Evolutionary conservation across 2,797 vertebrate genomes (phyloP), one percentile per base, ranked within the genome.

Genomic region (Arrhamphus sclerolepis): DNA sequence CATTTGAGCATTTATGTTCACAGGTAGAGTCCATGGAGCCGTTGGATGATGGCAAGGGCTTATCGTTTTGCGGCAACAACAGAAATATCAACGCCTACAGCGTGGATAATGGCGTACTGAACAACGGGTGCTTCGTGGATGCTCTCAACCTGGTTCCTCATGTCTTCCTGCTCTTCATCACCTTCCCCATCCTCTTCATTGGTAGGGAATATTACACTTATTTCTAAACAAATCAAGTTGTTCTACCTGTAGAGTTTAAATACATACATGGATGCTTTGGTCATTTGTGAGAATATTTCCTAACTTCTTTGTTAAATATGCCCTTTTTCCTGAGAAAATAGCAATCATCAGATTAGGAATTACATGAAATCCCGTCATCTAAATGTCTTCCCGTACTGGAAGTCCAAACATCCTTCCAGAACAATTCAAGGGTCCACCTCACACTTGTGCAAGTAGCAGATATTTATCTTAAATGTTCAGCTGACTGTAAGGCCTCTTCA

Each of bases 181-280:
- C 98, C 70, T 99, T 99, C 80, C 98, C 98, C 9, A 98, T 99
- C 84, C 90, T 99, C 73, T 99, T 99, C 73, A 99, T 99, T 21
- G 98, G 98, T 99, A 86, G 84, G 95, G 21, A 5, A 24, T 54
- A 14, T 5, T 14, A 18, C 11, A 14, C 14, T 50, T 18, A 26
- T 3, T 28, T 17, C 7, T 8, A 28, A 47, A 46, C 28, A 28
- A 31, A 9, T 31, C 1, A 31, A 7, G 10, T 34, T 11, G 24
- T 24, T 16, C 10, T 17, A 26, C 22, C 11, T 46, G 19, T 20
- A 21, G 13, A 10, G 7, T 46, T 46, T 17, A 29, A 29, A 29
- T 34, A 13, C 31, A 34, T n/a, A 3, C 31, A 34, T 34, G 31
- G 10, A 7, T 34, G 10, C 2, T 11, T 34, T 34, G 9, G 31